Conservation (phyloP, 2,113 vertebrate genomes). For the Hydrolagus affinis region DNA sequence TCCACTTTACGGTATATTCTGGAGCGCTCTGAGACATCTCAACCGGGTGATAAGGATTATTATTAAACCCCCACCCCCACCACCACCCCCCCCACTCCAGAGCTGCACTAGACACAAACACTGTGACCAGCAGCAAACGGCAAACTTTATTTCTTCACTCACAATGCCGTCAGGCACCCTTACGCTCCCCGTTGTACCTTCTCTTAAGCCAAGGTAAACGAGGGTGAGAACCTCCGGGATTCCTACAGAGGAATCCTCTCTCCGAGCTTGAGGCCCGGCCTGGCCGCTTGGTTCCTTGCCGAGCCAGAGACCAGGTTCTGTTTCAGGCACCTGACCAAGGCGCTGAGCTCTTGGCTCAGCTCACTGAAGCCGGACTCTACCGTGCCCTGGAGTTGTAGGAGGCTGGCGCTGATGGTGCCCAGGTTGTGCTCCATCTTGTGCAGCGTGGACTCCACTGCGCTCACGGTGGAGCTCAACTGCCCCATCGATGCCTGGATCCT, state of each 20-base stretch:
- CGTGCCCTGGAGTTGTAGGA: not conserved
- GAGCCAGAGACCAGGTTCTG: not conserved
- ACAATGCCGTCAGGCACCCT: no score
- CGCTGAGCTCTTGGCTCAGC: slow-evolving; percentile 3
- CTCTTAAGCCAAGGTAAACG: no score
- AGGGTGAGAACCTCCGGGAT: not conserved
- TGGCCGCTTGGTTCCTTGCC: not conserved
- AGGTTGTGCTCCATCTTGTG: not conserved
- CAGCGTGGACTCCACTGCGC: not conserved
- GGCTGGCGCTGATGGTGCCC: not conserved
- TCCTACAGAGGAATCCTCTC: not conserved
- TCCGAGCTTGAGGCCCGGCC: not conserved
- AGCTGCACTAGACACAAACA: no score
- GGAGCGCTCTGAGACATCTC: no score
- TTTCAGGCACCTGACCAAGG: not conserved
- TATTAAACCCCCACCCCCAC: no score
- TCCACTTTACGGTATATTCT: no score
- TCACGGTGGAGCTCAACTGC: not conserved
- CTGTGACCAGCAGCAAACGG: no score
- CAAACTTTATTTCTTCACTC: no score
- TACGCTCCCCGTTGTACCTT: no score
- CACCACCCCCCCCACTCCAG: no score
- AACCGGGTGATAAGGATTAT: no score
- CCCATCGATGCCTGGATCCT: not conserved
- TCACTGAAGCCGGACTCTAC: slow-evolving; percentile 18